Base-by-base conservation (phyloP, 2,797 vertebrate genomes). In the Hephaestus fuliginosus region DNA sequence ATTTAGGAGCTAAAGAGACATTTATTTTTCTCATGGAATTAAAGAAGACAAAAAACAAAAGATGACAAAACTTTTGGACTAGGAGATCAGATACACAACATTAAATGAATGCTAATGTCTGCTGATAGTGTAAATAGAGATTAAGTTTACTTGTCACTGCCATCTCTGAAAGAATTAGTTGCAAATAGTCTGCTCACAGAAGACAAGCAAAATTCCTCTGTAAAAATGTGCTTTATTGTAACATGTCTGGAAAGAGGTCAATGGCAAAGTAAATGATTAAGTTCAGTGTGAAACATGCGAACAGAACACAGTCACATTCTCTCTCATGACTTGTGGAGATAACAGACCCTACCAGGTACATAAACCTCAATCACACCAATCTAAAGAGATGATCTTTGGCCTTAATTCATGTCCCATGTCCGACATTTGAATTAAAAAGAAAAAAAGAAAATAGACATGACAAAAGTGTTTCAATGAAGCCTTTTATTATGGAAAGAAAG, bases 211-310 rank as follows among this genome's bases (percentile, higher is more conserved):
- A 48, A 79, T 30, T 53, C 55, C 53, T 76, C 84, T 68, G 84
- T 90, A 92, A 91, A 95, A 94, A 95, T 93, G 93, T 95, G 94
- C 94, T 96, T 96, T 96, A 96, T 95, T 95, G 88, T 91, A 88
- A 93, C 78, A 87, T 66, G 61, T 89, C 77, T 89, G 56, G 68
- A 89, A 91, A 77, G 83, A 92, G 88, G 85, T 82, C 62, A 74
- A 86, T n/a, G 36, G 70, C 71, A 87, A 89, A 89, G 82, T 84
- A 83, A 83, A 89, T 86, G 77, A 83, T 81, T 72, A 82, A 83
- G 51, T 81, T 80, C 58, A 81, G 71, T 88, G 80, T 72, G 78
- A 90, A 85, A 72, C 73, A 76, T 52, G 80, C 53, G 61, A 85
- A 89, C 64, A 78, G 58, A 86, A 84, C 70, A 86, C 62, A 58